Base-by-base conservation (phyloP, 2,888 invertebrate genomes). In the Tiliacea aurago region DNA sequence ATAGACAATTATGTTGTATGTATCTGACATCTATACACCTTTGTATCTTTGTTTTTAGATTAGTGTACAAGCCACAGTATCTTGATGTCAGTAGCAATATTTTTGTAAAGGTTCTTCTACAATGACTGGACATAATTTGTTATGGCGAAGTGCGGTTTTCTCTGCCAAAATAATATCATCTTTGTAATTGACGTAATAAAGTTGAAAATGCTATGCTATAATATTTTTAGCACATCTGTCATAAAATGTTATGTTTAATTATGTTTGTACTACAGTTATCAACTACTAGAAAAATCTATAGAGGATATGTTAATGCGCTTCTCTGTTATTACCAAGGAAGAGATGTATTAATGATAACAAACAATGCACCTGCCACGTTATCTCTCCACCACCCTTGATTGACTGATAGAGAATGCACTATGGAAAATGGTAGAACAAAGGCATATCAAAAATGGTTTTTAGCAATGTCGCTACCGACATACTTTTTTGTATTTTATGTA, bases 61-160 rank as follows among this genome's bases (percentile, higher is more conserved):
- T 28, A 43, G 11, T 28, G 28, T 28, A 28, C 18, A 45, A 18
- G 20, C 5, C 13, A 20, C 23, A n/a, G 20, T 45, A 71, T 70
- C 20, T 51, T 72, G 20, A 51, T 59, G 49, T 6, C 15, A 15
- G 37, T 53, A 73, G 51, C 37, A 51, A 49, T 58, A 1, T 70
- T 59, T 45, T 45, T 37, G 28, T 73, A 18, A 55, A 61, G 43
- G 28, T 41, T 41, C 41, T 41, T 41, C 41, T 13, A 2, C 28
- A 61, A 43, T 53, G 43, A 65, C 18, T 53, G n/a, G 10, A 37
- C 4, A 9, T 7, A 37, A 33, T 58, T 33, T 7, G 37, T 37
- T 13, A 20, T 59, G n/a, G 10, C 20, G n/a, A n/a, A 59, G 37
- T 41, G 4, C 23, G 0, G 0, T 41, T 61, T 23, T 41, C 18